Percentiles rank a stretch among this genome's conserved stretches.
Conservation (phyloP, 2,888 invertebrate genomes). For the Leptothorax acervorum region DNA sequence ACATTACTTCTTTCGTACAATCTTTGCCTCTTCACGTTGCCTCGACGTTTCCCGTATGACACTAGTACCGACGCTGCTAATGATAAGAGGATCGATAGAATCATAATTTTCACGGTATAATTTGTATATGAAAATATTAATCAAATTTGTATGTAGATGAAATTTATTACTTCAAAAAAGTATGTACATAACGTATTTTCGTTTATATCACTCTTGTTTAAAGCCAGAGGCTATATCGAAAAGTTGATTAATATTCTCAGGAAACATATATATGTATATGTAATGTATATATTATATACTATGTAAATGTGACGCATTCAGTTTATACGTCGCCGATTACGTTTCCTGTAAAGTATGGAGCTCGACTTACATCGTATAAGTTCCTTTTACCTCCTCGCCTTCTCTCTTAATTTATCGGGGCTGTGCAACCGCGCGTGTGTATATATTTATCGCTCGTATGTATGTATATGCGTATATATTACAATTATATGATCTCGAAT, state of each 20-base stretch:
- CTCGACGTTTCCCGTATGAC: constrained; percentile 7
- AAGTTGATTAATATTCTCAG: constrained; percentile 33
- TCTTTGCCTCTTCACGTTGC: not conserved
- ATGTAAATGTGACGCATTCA: constrained; percentile 3
- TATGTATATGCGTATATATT: constrained; percentile 41
- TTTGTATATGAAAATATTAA: constrained; percentile 5
- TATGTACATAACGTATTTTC: not conserved
- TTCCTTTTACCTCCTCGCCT: constrained; percentile 66
- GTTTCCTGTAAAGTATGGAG: constrained; percentile 35
- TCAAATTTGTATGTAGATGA: not conserved
- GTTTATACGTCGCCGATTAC: not conserved
- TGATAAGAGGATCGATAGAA: not conserved
- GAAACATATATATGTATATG: not conserved
- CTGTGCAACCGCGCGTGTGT: constrained; percentile 69
- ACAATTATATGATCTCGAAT: constrained; percentile 19
- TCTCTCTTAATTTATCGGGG: constrained; percentile 67
- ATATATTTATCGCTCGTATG: constrained; percentile 58
- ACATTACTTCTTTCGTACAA: constrained; percentile 15
- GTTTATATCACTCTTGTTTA: not conserved
- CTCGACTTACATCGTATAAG: constrained; percentile 52
- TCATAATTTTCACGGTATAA: not conserved
- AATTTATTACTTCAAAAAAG: not conserved
- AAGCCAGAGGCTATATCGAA: not conserved
- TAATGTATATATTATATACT: not conserved
- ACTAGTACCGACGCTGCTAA: not conserved